Base-by-base conservation (phyloP, 2,888 invertebrate species). In the Boloria selene region DNA sequence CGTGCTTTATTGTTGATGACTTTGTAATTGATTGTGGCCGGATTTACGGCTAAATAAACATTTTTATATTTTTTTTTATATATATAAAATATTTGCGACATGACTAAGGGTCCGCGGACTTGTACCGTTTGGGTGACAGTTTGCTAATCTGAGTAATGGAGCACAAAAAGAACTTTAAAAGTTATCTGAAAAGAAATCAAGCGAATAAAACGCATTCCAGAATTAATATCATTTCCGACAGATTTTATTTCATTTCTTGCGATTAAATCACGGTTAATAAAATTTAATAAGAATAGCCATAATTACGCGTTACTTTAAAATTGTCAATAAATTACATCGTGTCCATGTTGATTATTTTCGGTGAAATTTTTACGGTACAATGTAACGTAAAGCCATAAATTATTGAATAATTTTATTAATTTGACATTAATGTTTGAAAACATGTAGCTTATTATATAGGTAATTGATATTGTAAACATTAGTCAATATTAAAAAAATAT, bases 1-100 rank as follows among this genome's bases (percentile, higher is more conserved):
- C 80, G 77, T 85, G 84, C 81, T 85, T 88, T 89, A 88, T 87
- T 85, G 86, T 83, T 82, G 77, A 78, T 75, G 83, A 80, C 75
- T 77, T 70, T 52, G 82, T 86, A 86, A 87, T 87, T 88, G 86
- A 89, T 88, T 87, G 78, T 76, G 74, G 70, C 72, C 70, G 67
- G 73, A 85, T 86, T 86, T 82, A 86, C 82, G 74, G 73, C 68
- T 74, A 71, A 73, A 75, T 77, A 75, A 73, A 76, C 74, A 69
- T 73, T 74, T 72, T 74, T 73, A 68, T 73, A 5, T 65, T n/a
- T 68, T 64, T 70, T 70, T 68, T 70, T 74, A 69, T 31, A 73
- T 74, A 69, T 31, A 73, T 74, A 71, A 73, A 73, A 79, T 77
- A 70, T 76, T 76, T 75, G 76, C 70, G 64, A 54, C 58, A 69